Conservation (phyloP, 2,113 vertebrate species). For the Microtus montanus region DNA sequence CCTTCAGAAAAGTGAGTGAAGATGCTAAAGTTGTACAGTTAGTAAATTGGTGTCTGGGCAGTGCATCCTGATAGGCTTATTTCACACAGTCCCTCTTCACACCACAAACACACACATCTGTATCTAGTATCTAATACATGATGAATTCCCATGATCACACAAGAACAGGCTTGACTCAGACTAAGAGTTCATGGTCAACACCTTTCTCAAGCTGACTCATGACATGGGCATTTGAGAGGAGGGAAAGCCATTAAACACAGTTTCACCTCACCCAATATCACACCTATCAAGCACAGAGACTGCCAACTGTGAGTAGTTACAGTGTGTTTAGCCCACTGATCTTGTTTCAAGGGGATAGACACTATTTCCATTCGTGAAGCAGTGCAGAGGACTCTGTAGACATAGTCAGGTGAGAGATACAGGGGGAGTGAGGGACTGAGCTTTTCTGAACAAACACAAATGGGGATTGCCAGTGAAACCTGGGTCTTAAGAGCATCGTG, state of each 20-base stretch:
- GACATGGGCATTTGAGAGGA: too few species aligned
- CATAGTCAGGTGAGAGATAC: neutral
- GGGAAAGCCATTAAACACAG: neutral
- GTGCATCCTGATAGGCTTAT: too few species aligned
- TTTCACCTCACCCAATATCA: neutral
- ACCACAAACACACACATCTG: neutral
- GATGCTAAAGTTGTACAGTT: accelerated
- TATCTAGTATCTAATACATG: accelerated
- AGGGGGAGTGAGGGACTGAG: neutral
- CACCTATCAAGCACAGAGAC: neutral
- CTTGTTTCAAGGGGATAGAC: neutral
- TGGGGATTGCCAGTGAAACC: neutral
- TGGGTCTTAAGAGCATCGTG: accelerated
- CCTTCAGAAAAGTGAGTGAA: neutral
- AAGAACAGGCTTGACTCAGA: neutral
- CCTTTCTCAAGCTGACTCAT: neutral
- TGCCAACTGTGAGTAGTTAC: too few species aligned
- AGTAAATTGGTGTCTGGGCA: neutral
- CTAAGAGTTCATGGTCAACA: neutral
- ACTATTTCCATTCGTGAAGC: neutral
- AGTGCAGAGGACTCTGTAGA: neutral
- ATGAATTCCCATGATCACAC: accelerated
- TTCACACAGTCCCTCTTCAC: too few species aligned
- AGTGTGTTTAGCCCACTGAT: neutral
- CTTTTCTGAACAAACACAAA: neutral